Evolutionary conservation across 2,888 invertebrate species (phyloP).

Genomic region (Hemicrepidius hirtus): DNA sequence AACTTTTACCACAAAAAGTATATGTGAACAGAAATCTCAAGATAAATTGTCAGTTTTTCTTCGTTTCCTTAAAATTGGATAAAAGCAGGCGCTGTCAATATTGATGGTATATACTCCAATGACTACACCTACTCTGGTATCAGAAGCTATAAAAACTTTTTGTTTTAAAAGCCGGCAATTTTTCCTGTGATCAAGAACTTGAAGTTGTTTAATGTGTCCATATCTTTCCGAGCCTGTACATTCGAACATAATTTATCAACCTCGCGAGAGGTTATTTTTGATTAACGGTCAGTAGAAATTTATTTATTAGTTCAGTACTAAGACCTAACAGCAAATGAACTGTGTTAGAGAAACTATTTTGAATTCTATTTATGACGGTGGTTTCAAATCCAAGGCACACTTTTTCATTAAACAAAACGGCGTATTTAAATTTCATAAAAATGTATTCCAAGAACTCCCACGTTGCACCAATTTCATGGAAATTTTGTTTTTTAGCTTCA

Average conservation of each 20-base stretch:
- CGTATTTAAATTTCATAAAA: too few relatives aligned
- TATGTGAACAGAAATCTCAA: slow-evolving; percentile 18
- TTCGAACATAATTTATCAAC: slow-evolving; percentile 1
- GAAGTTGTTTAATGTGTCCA: slow-evolving; percentile 7
- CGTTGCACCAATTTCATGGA: too few relatives aligned
- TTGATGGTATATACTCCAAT: slow-evolving; percentile 20
- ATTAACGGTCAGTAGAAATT: too few relatives aligned
- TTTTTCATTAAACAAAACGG: too few relatives aligned
- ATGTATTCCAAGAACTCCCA: too few relatives aligned
- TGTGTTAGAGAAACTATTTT: too few relatives aligned
- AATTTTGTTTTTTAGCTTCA: too few relatives aligned
- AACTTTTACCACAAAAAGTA: slow-evolving; percentile 11
- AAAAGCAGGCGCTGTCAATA: slow-evolving; percentile 25
- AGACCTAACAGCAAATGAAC: too few relatives aligned
- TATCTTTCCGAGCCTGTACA: neutral
- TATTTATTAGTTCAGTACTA: too few relatives aligned
- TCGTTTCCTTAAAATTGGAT: slow-evolving; percentile 29
- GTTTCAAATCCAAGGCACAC: too few relatives aligned
- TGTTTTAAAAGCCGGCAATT: slow-evolving; percentile 24
- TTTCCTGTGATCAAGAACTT: slow-evolving; percentile 8
- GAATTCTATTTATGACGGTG: too few relatives aligned
- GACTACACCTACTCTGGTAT: slow-evolving; percentile 24
- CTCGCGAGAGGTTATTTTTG: neutral
- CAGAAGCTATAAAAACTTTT: slow-evolving; percentile 13
- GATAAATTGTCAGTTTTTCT: slow-evolving; percentile 30